Conservation (phyloP, 2,797 vertebrate species). For the Argyrosomus regius region DNA sequence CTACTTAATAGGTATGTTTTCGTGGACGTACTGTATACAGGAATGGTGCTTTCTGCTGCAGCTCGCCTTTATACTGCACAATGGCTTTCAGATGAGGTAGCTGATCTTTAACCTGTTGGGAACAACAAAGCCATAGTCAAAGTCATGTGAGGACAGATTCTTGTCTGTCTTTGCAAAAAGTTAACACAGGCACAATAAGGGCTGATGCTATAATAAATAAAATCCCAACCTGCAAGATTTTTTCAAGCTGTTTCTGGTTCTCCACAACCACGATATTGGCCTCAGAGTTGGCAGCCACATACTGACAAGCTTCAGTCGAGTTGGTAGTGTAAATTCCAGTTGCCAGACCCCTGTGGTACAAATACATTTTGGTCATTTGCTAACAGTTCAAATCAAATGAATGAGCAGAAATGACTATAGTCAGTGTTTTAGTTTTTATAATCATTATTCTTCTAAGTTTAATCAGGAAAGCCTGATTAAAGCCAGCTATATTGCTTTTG, state of each 20-base stretch:
- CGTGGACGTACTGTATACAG: conserved; percentile 82
- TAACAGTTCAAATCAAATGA: too few species aligned
- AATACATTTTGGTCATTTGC: neutral
- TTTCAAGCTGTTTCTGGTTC: conserved; percentile 85
- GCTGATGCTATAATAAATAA: neutral
- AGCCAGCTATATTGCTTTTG: neutral
- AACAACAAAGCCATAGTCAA: neutral
- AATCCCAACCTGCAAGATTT: conserved; percentile 86
- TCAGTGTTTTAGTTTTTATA: too few species aligned
- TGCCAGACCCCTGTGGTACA: conserved; percentile 80
- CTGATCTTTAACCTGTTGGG: conserved; percentile 82
- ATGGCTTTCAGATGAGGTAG: conserved; percentile 88
- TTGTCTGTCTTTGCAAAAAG: neutral
- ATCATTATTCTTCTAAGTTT: too few species aligned
- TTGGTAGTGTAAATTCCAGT: conserved; percentile 88
- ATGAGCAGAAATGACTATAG: too few species aligned
- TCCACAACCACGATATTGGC: conserved; percentile 88
- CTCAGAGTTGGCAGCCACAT: conserved; percentile 82
- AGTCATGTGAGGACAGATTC: neutral
- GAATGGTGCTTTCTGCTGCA: conserved; percentile 76
- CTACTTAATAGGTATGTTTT: conserved; percentile 1
- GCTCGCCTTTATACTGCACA: conserved; percentile 86
- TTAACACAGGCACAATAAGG: neutral
- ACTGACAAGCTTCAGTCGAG: conserved; percentile 84
- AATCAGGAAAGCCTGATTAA: too few species aligned